Conservation (phyloP, 1,140 invertebrate genomes). For the Periplaneta americana region DNA sequence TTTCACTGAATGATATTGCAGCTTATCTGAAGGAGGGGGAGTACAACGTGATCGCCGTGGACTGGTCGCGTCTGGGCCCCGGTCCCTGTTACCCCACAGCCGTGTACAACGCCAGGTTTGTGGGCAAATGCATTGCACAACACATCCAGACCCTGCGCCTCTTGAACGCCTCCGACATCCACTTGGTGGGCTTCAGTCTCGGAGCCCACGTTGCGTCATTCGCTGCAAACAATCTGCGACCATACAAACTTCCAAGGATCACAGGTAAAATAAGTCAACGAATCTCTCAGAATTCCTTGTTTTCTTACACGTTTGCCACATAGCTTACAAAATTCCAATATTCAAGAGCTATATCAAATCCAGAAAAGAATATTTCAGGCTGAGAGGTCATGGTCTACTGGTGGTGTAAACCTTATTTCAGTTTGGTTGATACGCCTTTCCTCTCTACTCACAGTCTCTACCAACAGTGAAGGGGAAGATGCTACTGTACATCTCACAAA, state of each 20-base stretch:
- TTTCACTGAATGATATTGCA: not conserved
- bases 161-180: constrained; percentile 44
- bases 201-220: constrained; percentile 57
- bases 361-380: not conserved
- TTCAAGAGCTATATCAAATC: not conserved
- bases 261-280: too few species aligned
- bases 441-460: too few species aligned
- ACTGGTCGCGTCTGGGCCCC: constrained; percentile 51
- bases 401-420: too few species aligned
- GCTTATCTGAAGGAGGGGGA: constrained; percentile 36
- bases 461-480: too few species aligned
- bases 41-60: constrained; percentile 60
- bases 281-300: too few species aligned
- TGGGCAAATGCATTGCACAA: constrained; percentile 52
- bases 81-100: constrained; percentile 59
- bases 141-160: constrained; percentile 45
- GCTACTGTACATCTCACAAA: too few species aligned
- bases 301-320: not conserved
- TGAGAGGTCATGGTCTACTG: too few species aligned
- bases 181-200: constrained; percentile 65
- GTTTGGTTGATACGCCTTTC: too few species aligned
- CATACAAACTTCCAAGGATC: constrained; percentile 49
- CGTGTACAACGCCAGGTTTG: constrained; percentile 56
- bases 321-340: not conserved
- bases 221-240: constrained; percentile 44